Evolutionary conservation across 1,140 invertebrate genomes (phyloP).

Genomic region (Drosophila santomea): DNA sequence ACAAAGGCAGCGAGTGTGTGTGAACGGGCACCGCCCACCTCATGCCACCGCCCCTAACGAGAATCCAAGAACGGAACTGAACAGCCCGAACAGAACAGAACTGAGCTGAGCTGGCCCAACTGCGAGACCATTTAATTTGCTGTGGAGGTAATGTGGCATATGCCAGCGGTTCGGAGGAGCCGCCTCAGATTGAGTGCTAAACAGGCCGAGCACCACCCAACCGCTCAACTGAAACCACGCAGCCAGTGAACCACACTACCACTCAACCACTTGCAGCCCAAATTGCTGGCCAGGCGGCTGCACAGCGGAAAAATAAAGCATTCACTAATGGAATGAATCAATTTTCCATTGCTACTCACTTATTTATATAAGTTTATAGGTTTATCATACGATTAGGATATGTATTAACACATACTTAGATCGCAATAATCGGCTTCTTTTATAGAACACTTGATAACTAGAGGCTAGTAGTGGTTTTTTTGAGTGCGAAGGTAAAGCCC

Average conservation of each 20-base stretch:
- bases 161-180: conserved; percentile 38
- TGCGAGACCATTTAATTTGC: conserved; percentile 80
- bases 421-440: too few relatives aligned
- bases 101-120: conserved; percentile 41
- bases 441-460: too few relatives aligned
- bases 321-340: neutral
- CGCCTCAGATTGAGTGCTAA: conserved; percentile 78
- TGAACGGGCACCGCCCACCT: conserved; percentile 46
- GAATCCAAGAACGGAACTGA: conserved; percentile 28
- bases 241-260: conserved; percentile 2
- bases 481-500: conserved; percentile 9
- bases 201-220: conserved; percentile 43
- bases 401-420: too few relatives aligned
- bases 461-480: neutral
- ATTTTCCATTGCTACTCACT: too few relatives aligned
- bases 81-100: conserved; percentile 5
- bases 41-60: conserved; percentile 67
- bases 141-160: conserved; percentile 80
- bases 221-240: conserved; percentile 1
- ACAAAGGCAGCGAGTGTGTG: conserved; percentile 16
- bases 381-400: too few relatives aligned
- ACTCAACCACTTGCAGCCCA: conserved; percentile 12
- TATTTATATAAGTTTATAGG: too few relatives aligned
- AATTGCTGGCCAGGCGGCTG: neutral
- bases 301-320: neutral